phyloP scores from a whole-genome alignment of 2,797 vertebrate genomes.

The Taenioides sp. region DNA sequence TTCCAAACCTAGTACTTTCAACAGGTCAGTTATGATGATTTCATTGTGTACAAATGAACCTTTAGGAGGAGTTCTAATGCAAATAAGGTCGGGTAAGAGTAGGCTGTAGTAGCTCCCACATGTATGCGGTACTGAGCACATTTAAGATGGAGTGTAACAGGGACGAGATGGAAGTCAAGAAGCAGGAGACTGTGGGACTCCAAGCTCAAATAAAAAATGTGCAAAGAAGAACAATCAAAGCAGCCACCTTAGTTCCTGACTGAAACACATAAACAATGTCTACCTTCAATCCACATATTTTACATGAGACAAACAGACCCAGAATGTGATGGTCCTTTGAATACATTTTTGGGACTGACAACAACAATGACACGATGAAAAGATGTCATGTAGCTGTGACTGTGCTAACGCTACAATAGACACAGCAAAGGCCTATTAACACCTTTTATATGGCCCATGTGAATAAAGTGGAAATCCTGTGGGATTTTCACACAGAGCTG shows the following conservation, averaged over 20 bases:
- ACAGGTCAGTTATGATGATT: background rate
- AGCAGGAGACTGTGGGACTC: background rate
- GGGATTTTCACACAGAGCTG: constrained; percentile 33
- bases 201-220: background rate
- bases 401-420: background rate
- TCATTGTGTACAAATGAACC: constrained; percentile 1
- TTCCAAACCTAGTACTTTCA: constrained; percentile 24
- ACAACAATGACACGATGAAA: background rate
- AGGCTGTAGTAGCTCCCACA: constrained; percentile 67
- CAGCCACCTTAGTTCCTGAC: background rate
- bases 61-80: constrained; percentile 53
- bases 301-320: constrained; percentile 10
- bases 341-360: background rate
- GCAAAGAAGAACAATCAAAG: background rate
- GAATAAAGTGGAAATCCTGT: constrained; percentile 31
- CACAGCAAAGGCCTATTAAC: constrained; percentile 7
- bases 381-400: background rate
- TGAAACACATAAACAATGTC: constrained; percentile 9
- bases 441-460: background rate
- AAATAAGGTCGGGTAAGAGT: constrained; percentile 37
- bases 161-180: constrained; percentile 15
- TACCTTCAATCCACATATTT: constrained; percentile 18
- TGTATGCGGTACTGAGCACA: constrained; percentile 67
- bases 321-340: background rate
- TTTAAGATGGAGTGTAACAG: constrained; percentile 40